These are phyloP conservation scores for Mesodorylaimus sp. DNA, from an alignment of 2,888 invertebrate genomes.

Conservation along the genomic window DNA sequence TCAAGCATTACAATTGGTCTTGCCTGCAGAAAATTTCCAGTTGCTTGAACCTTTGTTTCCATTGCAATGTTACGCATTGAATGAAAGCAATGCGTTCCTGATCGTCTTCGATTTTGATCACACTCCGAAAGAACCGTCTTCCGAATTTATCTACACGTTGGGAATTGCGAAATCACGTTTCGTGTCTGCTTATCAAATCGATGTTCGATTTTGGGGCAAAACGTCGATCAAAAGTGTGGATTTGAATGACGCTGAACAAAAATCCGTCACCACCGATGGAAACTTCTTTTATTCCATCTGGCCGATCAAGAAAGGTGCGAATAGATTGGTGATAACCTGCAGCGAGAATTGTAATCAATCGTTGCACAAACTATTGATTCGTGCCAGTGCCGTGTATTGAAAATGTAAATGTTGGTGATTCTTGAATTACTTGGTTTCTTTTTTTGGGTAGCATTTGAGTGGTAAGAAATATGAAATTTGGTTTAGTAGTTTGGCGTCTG, in stretches of 20 bases:
- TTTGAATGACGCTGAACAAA: not conserved
- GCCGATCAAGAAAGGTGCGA: slow-evolving; percentile 6
- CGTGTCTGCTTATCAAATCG: not conserved
- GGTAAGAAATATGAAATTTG: too few relatives aligned
- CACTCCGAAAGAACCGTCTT: too few relatives aligned
- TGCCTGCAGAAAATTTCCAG: slow-evolving; percentile 1
- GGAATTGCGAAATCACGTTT: slow-evolving; percentile 3
- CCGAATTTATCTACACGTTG: too few relatives aligned
- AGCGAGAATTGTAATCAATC: not conserved
- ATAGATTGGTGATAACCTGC: slow-evolving; percentile 6
- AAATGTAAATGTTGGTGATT: too few relatives aligned
- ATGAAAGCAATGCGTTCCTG: slow-evolving; percentile 7
- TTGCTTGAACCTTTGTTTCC: slow-evolving; percentile 4
- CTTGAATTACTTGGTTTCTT: too few relatives aligned
- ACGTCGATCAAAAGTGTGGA: slow-evolving; percentile 4
- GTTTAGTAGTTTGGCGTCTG: too few relatives aligned
- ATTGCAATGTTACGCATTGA: slow-evolving; percentile 11
- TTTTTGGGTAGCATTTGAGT: too few relatives aligned
- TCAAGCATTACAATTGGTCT: slow-evolving; percentile 1
- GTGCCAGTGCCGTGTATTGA: not conserved
- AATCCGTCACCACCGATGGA: slow-evolving; percentile 7
- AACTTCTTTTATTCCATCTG: slow-evolving; percentile 5
- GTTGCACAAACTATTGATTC: not conserved
- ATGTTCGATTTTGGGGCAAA: slow-evolving; percentile 8
- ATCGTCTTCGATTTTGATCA: slow-evolving; percentile 1